Base-by-base conservation (phyloP, 2,113 vertebrate species). In the Coptodon bakossiorum region DNA sequence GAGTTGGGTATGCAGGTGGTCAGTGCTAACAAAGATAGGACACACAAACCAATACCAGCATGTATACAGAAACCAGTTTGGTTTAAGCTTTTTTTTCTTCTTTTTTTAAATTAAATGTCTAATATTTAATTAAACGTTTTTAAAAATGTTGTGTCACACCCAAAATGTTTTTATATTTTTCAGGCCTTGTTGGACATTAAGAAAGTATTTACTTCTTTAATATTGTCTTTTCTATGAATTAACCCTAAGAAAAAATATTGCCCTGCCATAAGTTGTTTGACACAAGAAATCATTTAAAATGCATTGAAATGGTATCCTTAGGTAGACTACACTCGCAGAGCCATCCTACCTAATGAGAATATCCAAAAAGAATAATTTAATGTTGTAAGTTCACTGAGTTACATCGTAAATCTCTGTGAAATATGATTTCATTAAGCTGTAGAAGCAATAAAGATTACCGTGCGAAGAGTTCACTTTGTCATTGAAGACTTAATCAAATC, bases 401-500 rank as follows among this genome's bases (percentile, higher is more conserved):
- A 63, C 19, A 68, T 82, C 38, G 19, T 93, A 91, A 93, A 89
- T 95, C 93, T 92, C 54, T 48, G 82, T 91, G 93, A 95, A 93
- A 92, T 93, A 90, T 88, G 89, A 95, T 93, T 94, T 95, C 82
- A 95, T 96, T 94, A 91, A 86, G 66, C 86, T 71, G 89, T 16
- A 19, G 78, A 52, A 80, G 90, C 92, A 89, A 90, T 96, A 94
- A 94, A 95, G 85, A 90, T 92, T 80, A 90, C 80, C 22, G 6
- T 86, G 91, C 82, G 66, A 90, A 90, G 90, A 92, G 90, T 92
- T 94, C 91, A 93, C 61, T 71, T 22, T 86, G 86, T 85, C 90
- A 88, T 87, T 84, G 61, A 89, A 81, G 87, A 88, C 90, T 90
- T 93, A 88, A 94, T 95, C 91, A 94, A 82, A 94, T 92, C 85